Conservation (phyloP, 2,888 invertebrate genomes). For the Cerastis leucographa region DNA sequence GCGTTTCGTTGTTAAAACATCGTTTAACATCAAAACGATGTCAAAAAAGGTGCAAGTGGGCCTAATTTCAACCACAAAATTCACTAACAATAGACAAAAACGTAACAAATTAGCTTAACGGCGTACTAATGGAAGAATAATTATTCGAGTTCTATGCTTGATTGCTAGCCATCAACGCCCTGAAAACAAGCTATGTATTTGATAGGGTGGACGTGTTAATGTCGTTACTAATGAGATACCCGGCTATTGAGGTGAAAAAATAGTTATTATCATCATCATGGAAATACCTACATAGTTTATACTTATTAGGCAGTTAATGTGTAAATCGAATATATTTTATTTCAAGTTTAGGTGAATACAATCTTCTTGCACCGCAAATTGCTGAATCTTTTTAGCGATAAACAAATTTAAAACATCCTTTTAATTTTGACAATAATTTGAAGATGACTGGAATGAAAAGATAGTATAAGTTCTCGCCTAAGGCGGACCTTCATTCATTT, state of each 20-base stretch:
- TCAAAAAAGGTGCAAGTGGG: background rate
- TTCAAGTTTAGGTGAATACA: background rate
- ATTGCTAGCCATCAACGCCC: constrained; percentile 26
- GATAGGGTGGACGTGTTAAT: constrained; percentile 31
- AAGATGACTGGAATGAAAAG: background rate
- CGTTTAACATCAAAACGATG: too few species aligned
- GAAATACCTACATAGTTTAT: background rate
- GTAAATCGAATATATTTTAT: background rate
- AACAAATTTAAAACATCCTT: background rate
- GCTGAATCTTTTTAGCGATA: background rate
- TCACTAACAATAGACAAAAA: constrained; percentile 30
- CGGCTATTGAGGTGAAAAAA: background rate
- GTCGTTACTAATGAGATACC: constrained; percentile 27
- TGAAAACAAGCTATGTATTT: constrained; percentile 12
- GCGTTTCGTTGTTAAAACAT: background rate
- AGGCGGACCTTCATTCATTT: background rate
- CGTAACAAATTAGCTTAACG: constrained; percentile 27
- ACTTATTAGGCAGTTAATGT: background rate
- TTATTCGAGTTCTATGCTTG: constrained; percentile 28
- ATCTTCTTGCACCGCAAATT: background rate
- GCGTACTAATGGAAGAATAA: constrained; percentile 42
- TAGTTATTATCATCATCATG: background rate
- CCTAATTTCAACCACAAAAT: background rate
- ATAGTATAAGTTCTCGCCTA: background rate
- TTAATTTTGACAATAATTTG: background rate